Conservation (phyloP, 2,113 vertebrate genomes). For the Percina caprodes region DNA sequence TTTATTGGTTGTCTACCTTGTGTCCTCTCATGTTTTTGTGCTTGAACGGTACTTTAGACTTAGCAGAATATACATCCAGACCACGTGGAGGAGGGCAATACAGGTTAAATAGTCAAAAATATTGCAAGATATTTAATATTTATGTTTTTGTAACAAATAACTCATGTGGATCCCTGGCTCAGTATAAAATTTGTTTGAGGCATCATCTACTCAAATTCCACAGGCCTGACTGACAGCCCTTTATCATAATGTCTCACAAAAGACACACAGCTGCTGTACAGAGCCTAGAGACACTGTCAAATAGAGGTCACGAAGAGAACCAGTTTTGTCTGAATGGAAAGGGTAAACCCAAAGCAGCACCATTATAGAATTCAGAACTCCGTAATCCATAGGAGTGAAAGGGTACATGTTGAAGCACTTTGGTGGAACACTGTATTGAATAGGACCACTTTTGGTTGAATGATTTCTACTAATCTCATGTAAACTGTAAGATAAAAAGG, state of each 20-base stretch:
- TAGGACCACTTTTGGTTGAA: not conserved
- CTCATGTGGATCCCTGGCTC: constrained; percentile 1
- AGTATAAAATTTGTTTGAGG: constrained; percentile 33
- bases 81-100: not conserved
- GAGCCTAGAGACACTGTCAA: constrained; percentile 63
- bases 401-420: constrained; percentile 31
- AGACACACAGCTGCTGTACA: constrained; percentile 39
- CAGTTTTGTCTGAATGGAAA: constrained; percentile 52
- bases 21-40: not conserved
- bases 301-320: constrained; percentile 69
- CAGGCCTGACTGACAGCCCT: constrained; percentile 39
- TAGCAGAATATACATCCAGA: not conserved
- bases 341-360: constrained; percentile 47
- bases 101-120: not conserved
- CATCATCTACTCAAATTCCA: constrained; percentile 30
- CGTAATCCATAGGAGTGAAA: constrained; percentile 38
- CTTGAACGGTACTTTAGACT: not conserved
- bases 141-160: not conserved
- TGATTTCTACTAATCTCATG: not conserved
- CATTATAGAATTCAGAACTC: constrained; percentile 53
- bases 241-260: constrained; percentile 64
- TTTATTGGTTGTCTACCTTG: not conserved
- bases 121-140: not conserved
- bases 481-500: not conserved
- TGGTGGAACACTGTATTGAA: not conserved